phyloP scores from a whole-genome alignment of 92 coral and sea anemone species.

The Galaxea fascicularis region DNA sequence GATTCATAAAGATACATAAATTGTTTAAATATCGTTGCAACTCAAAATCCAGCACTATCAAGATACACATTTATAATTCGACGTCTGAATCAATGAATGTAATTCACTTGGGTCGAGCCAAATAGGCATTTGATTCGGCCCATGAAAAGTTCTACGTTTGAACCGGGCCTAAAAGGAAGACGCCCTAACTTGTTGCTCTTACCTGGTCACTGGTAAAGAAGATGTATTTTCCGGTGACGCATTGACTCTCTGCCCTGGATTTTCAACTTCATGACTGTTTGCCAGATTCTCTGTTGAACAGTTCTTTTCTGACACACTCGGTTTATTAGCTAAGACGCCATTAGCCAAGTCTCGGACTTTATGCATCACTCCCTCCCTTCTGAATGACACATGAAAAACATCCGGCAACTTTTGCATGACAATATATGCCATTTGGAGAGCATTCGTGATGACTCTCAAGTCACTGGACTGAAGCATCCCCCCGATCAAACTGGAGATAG shows the following conservation, averaged over 20 bases:
- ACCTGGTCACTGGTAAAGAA: slow-evolving; percentile 73
- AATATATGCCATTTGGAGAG: slow-evolving; percentile 97
- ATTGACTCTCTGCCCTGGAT: slow-evolving; percentile 35
- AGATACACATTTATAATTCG: too few species aligned
- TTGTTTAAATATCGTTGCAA: too few species aligned
- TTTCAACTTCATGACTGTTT: slow-evolving; percentile 33
- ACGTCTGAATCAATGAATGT: too few species aligned
- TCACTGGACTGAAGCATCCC: slow-evolving; percentile 97
- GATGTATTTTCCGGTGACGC: slow-evolving; percentile 48
- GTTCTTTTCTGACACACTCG: slow-evolving; percentile 37
- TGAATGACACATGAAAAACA: slow-evolving; percentile 91
- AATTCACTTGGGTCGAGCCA: too few species aligned
- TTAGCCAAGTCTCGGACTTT: slow-evolving; percentile 90
- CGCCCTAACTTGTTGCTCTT: background rate
- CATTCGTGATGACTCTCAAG: slow-evolving; percentile 91
- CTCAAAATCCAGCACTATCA: too few species aligned
- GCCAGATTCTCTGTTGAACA: slow-evolving; percentile 48
- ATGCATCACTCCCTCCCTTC: slow-evolving; percentile 99
- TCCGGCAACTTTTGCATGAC: slow-evolving; percentile 98
- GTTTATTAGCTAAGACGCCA: slow-evolving; percentile 31
- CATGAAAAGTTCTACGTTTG: too few species aligned
- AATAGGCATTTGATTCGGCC: too few species aligned
- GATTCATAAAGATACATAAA: too few species aligned
- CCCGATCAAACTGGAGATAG: slow-evolving; percentile 94
- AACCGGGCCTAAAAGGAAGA: background rate